Evolutionary conservation across 2,797 vertebrate species (phyloP).

Genomic region (Sarcoramphus papa): DNA sequence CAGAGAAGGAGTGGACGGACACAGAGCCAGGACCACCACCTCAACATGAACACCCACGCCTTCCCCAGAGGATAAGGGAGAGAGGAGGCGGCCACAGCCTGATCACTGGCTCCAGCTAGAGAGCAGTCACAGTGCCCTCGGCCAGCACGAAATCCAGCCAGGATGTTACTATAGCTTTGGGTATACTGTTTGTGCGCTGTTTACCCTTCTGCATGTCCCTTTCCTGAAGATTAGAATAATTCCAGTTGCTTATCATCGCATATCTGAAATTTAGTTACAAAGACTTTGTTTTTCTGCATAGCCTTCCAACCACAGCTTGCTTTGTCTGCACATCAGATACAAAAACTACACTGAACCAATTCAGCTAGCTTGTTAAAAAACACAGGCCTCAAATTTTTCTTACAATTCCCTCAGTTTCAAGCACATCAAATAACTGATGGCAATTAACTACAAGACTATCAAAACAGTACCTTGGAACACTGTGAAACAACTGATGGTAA

Average conservation of each 20-base stretch:
- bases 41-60: fast-evolving
- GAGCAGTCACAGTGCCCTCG: not conserved
- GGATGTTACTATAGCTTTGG: not conserved
- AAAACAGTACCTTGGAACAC: not conserved
- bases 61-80: not conserved
- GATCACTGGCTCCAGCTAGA: not conserved
- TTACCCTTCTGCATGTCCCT: not conserved
- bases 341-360: not conserved
- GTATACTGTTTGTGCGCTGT: not conserved
- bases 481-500: not conserved
- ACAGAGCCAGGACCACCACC: not conserved
- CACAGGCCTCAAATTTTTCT: not conserved
- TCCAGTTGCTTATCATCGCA: not conserved
- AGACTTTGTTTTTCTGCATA: not conserved
- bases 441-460: not conserved
- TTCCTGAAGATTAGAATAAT: not conserved
- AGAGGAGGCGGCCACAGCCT: fast-evolving
- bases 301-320: not conserved
- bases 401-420: not conserved
- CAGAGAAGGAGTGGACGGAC: not conserved
- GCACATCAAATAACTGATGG: not conserved
- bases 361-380: not conserved
- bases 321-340: not conserved
- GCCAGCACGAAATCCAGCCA: not conserved
- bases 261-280: not conserved